Percentiles rank a stretch among this genome's conserved stretches.
Evolutionary conservation across 2,113 vertebrate species (phyloP).

Genomic region (Hemiprocne comata): DNA sequence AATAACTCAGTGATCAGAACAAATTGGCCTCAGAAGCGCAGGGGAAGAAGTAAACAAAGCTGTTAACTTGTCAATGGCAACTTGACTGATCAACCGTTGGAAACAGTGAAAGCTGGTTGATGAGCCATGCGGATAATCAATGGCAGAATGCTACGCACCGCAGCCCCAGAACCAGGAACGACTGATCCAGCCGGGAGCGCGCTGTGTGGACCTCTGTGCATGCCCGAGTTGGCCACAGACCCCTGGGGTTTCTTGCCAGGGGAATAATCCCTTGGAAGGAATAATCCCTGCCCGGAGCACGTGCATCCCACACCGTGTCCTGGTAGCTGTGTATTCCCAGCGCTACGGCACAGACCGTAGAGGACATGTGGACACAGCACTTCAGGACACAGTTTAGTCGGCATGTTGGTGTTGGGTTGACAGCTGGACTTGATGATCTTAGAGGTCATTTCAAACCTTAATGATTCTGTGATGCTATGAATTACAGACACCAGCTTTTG

Average conservation of each 20-base stretch:
- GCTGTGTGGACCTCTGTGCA: not conserved
- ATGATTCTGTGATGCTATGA: too few relatives aligned
- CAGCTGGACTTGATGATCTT: too few relatives aligned
- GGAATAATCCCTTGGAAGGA: not conserved
- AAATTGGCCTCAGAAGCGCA: not conserved
- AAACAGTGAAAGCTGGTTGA: not conserved
- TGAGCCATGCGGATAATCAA: not conserved
- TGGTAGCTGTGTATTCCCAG: too few relatives aligned
- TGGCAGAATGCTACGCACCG: fast-evolving
- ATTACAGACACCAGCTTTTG: fast-evolving
- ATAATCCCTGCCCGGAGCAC: fast-evolving
- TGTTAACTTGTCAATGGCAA: conserved; percentile 36
- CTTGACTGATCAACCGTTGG: conserved; percentile 2
- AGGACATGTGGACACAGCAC: too few relatives aligned
- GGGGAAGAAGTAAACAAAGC: conserved; percentile 42
- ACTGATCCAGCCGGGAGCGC: not conserved
- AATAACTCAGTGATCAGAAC: not conserved
- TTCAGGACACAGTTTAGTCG: too few relatives aligned
- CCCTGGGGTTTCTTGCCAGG: fast-evolving
- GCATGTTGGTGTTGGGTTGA: too few relatives aligned
- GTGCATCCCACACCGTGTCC: not conserved
- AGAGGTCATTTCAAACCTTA: too few relatives aligned
- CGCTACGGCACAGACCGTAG: fast-evolving
- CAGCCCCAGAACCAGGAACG: fast-evolving
- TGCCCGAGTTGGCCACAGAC: fast-evolving